phyloP scores from a whole-genome alignment of 2,113 vertebrate species.

The Anarrhichthys ocellatus region DNA sequence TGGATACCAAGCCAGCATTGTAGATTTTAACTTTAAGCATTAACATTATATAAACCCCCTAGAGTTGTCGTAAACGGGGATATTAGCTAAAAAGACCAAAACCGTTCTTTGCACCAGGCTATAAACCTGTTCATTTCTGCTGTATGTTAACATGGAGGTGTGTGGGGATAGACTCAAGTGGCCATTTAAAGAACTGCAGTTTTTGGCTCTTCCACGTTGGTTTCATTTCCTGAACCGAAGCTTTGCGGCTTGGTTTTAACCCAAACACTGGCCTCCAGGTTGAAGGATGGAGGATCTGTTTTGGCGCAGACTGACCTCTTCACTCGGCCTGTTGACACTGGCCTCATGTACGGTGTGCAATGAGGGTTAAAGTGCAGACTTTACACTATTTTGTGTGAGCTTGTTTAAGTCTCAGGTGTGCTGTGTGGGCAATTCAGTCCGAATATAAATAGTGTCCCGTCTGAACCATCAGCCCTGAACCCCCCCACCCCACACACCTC shows the following conservation, averaged over 20 bases:
- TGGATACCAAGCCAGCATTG: not conserved
- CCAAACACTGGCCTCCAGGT: not conserved
- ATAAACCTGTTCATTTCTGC: not conserved
- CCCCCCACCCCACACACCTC: slow-evolving; percentile 8
- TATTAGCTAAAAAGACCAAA: not conserved
- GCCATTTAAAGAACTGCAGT: not conserved
- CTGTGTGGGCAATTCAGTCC: slow-evolving; percentile 63
- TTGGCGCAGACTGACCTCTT: slow-evolving; percentile 32
- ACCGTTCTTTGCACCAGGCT: not conserved
- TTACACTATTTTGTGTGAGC: slow-evolving; percentile 63
- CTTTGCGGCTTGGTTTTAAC: not conserved
- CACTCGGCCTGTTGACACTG: slow-evolving; percentile 12
- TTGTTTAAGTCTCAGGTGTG: slow-evolving; percentile 68
- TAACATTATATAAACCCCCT: not conserved
- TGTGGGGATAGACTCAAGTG: not conserved
- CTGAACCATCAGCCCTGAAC: slow-evolving; percentile 53
- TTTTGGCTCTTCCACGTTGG: not conserved
- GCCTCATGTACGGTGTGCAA: slow-evolving; percentile 32
- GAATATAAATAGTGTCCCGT: slow-evolving; percentile 68
- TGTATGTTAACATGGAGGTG: not conserved
- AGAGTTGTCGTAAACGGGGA: not conserved
- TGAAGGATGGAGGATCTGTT: not conserved
- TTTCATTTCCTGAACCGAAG: not conserved
- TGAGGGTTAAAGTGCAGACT: slow-evolving; percentile 66
- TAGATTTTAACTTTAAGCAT: not conserved